Evolutionary conservation across 2,888 invertebrate species (phyloP), one percentile per base, ranked within the genome.

Genomic region (Altica lythri): DNA sequence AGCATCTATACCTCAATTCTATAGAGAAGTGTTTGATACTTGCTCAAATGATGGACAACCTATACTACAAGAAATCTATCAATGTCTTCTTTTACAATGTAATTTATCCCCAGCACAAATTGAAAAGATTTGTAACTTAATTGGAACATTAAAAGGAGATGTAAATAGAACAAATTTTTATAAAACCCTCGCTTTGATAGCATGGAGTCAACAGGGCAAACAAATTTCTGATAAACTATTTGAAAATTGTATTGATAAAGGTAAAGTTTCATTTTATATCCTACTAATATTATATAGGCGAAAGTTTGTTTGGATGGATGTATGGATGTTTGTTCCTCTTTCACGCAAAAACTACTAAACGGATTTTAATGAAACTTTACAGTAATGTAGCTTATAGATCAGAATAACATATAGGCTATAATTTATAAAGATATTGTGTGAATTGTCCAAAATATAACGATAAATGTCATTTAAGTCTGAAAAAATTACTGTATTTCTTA

Each of bases 141-240:
- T 79, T 5, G 80, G 80, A 50, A 55, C 53, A 10, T 75, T 77
- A 45, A 75, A 78, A 54, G 80, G 79, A 14, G 73, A 75, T 51
- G 71, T 83, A 4, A 79, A 77, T 14, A 74, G 82, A 57, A 80
- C 79, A 18, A 78, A 76, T 68, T 70, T 83, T 16, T 83, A 81
- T 68, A 82, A 82, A 70, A 81, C 80, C 5, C 71, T 83, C 38
- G 82, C 82, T 2, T 72, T 82, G 35, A 75, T 82, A 34, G 82
- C 80, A 2, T 81, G 81, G 74, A 79, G 81, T 5, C 82, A 83
- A 62, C 81, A 82, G 64, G 82, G 81, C 16, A 81, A 81, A 68
- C 75, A 77, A 30, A 77, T 81, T 3, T 78, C 80, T 16, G 78
- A 79, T 42, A 81, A 81, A 67, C 70, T 82, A 8, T 74, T 82